Evolutionary conservation across 2,888 invertebrate species (phyloP).

Genomic region (Nymphalis polychloros): DNA sequence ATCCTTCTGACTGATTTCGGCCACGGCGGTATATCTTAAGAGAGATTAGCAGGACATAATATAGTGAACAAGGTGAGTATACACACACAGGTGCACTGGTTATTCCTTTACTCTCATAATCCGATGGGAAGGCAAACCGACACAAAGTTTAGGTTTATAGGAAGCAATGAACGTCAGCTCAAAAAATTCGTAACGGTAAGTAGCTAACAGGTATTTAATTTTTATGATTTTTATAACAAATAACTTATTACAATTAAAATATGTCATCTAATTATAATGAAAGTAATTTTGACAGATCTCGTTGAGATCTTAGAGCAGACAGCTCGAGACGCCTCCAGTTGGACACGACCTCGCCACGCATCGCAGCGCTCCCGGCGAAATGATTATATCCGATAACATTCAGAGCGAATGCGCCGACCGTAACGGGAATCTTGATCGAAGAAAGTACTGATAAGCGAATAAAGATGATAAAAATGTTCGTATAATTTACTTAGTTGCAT

Average conservation of each 20-base stretch:
- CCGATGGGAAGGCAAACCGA: no score
- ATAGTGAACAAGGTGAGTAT: no score
- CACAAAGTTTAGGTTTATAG: no score
- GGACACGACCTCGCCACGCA: conserved; percentile 21
- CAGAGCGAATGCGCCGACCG: conserved; percentile 48
- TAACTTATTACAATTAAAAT: no score
- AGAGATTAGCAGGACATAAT: no score
- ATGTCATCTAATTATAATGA: not conserved
- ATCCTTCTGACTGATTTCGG: no score
- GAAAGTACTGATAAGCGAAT: conserved; percentile 26
- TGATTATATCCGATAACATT: conserved; percentile 55
- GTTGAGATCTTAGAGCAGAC: conserved; percentile 29
- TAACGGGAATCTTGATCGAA: conserved; percentile 53
- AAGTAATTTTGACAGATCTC: not conserved
- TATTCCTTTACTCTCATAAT: no score
- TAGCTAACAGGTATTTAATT: not conserved
- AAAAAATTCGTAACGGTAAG: no score
- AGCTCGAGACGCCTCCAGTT: conserved; percentile 27
- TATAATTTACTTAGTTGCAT: conserved; percentile 12
- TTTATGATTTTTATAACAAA: not conserved
- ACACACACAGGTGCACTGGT: no score
- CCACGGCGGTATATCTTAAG: no score
- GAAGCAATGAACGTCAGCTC: no score
- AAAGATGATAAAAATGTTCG: conserved; percentile 9
- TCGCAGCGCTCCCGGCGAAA: conserved; percentile 51